Evolutionary conservation across 2,888 invertebrate genomes (phyloP).

Genomic region (Scaptomyza flava): DNA sequence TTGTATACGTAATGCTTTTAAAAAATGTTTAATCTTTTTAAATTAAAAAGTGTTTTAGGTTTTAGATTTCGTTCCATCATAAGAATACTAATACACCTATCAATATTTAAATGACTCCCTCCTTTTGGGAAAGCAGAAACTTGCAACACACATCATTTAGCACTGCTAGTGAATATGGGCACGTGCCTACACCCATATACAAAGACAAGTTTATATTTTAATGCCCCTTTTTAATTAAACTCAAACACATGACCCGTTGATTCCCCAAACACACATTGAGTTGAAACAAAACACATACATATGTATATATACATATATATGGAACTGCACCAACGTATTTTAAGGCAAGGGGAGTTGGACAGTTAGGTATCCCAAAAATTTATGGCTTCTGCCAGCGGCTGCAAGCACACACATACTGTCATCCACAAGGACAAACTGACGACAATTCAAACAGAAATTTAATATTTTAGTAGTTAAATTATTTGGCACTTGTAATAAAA

Average conservation of each 20-base stretch:
- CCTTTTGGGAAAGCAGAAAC: slow-evolving; percentile 17
- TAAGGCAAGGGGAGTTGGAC: not conserved
- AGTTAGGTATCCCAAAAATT: slow-evolving; percentile 53
- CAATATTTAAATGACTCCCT: slow-evolving; percentile 16
- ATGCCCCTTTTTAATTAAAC: slow-evolving; percentile 79
- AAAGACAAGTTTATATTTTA: slow-evolving; percentile 52
- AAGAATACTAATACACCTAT: slow-evolving; percentile 50
- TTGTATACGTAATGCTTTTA: not conserved
- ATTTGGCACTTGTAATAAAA: slow-evolving; percentile 80
- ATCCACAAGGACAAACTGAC: slow-evolving; percentile 47
- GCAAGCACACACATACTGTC: slow-evolving; percentile 15
- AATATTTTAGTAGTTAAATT: slow-evolving; percentile 81
- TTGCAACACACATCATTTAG: slow-evolving; percentile 52
- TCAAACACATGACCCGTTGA: slow-evolving; percentile 72
- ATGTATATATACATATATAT: not conserved
- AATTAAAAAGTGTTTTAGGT: not conserved
- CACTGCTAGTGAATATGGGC: slow-evolving; percentile 23
- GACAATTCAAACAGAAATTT: slow-evolving; percentile 80
- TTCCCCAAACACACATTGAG: slow-evolving; percentile 76
- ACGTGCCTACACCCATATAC: slow-evolving; percentile 8
- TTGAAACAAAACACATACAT: slow-evolving; percentile 47
- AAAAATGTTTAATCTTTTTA: not conserved
- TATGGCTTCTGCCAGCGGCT: slow-evolving; percentile 59
- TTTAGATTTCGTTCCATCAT: not conserved
- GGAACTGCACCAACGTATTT: not conserved